phyloP scores from a whole-genome alignment of 1,140 invertebrate species.

The Triops cancriformis region DNA sequence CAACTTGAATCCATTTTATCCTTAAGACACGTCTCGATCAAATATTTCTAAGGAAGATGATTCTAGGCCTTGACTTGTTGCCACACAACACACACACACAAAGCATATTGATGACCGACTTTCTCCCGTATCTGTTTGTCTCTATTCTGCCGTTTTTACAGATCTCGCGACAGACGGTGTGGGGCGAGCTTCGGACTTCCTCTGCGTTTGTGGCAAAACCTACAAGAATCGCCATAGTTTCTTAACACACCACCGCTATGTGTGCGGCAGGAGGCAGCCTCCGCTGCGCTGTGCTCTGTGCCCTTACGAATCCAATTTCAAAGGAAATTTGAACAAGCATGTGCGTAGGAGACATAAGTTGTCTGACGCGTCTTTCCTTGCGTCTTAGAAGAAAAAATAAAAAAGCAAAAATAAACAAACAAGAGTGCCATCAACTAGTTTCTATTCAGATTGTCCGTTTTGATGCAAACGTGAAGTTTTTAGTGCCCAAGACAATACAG shows the following conservation, averaged over 20 bases:
- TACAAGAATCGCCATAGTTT: slow-evolving; percentile 14
- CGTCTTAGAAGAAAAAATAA: neutral
- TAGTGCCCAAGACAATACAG: neutral
- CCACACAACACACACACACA: neutral
- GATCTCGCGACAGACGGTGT: slow-evolving; percentile 3
- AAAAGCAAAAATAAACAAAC: neutral
- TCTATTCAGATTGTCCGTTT: neutral
- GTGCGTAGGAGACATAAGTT: slow-evolving; percentile 2
- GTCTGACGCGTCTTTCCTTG: neutral
- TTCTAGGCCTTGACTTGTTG: neutral
- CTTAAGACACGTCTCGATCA: neutral
- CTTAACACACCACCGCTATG: neutral
- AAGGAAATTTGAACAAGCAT: slow-evolving; percentile 7
- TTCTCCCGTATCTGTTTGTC: neutral
- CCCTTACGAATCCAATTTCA: neutral
- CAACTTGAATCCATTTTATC: neutral
- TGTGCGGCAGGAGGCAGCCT: slow-evolving; percentile 11
- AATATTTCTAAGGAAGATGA: neutral
- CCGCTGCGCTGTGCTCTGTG: slow-evolving; percentile 2
- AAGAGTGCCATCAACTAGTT: neutral
- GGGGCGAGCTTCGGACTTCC: slow-evolving; percentile 6
- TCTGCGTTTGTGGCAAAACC: slow-evolving; percentile 10
- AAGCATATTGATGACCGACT: neutral
- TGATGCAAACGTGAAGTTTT: neutral
- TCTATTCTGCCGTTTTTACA: slow-evolving; percentile 4